Percentiles rank a stretch among this genome's conserved stretches.
Conservation (phyloP, 2,888 invertebrate genomes). For the Athrips mouffetella region DNA sequence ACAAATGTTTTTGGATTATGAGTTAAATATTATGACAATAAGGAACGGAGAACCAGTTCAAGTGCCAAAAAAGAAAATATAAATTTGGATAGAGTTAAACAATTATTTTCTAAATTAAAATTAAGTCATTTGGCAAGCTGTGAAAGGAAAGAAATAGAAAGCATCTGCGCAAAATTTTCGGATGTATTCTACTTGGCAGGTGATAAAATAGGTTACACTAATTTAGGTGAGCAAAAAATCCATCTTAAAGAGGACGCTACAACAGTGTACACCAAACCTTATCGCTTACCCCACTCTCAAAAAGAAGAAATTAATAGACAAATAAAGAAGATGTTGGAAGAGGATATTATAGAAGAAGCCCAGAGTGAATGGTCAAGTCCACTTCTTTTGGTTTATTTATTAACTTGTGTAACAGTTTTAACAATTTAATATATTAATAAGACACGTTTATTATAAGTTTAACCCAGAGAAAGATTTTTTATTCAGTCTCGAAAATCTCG, state of each 20-base stretch:
- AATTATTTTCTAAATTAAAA: not conserved
- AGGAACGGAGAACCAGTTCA: not conserved
- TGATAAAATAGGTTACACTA: not conserved
- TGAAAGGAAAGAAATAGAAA: not conserved
- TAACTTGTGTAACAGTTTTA: no score
- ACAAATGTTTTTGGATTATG: no score
- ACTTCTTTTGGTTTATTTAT: conserved; percentile 16
- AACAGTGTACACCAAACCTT: conserved; percentile 10
- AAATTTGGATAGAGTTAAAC: not conserved
- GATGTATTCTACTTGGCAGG: conserved; percentile 1
- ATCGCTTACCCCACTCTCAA: conserved; percentile 3
- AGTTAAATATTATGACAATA: conserved; percentile 12
- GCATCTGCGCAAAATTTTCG: not conserved
- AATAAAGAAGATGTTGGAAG: conserved; percentile 1
- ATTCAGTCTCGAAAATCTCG: no score
- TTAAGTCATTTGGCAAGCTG: not conserved
- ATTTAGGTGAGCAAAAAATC: not conserved
- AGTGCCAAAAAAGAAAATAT: not conserved
- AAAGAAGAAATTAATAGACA: conserved; percentile 2
- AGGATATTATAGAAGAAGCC: conserved; percentile 13
- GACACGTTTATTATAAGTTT: no score
- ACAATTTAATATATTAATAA: no score
- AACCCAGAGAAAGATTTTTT: no score
- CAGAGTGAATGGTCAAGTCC: conserved; percentile 15
- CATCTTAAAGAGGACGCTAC: not conserved